Evolutionary conservation across 2,797 vertebrate genomes (phyloP).

Genomic region (Zalophus californianus): DNA sequence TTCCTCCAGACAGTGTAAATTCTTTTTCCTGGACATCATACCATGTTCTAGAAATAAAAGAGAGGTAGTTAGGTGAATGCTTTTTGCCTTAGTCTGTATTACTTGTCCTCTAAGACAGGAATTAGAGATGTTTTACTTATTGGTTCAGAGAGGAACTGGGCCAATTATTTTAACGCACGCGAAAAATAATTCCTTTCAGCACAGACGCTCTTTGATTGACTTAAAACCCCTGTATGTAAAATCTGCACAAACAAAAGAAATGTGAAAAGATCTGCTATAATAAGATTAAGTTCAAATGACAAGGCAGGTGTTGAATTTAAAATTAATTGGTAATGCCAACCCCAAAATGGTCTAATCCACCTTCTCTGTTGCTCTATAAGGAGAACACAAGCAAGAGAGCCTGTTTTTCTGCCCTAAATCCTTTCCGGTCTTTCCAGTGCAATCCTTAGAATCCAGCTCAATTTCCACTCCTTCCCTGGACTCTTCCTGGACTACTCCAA

Average conservation of each 20-base stretch:
- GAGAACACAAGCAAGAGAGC: not conserved
- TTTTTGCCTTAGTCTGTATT: not conserved
- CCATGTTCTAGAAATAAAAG: conserved; percentile 4
- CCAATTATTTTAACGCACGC: conserved; percentile 45
- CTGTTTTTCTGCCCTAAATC: not conserved
- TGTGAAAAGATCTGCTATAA: conserved; percentile 52
- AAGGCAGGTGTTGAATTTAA: conserved; percentile 69
- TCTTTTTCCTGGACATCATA: conserved; percentile 24
- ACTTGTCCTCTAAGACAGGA: conserved; percentile 24
- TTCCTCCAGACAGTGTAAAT: conserved; percentile 18
- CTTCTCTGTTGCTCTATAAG: not conserved
- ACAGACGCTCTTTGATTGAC: conserved; percentile 66
- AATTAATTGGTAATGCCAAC: conserved; percentile 57
- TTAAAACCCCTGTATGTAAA: conserved; percentile 61
- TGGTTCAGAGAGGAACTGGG: conserved; percentile 38
- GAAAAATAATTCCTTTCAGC: conserved; percentile 69
- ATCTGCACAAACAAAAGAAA: conserved; percentile 74
- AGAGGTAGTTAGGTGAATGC: not conserved
- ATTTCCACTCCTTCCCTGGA: not conserved
- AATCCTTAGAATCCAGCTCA: not conserved
- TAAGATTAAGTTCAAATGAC: conserved; percentile 69
- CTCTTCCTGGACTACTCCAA: not conserved
- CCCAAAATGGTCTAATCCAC: conserved; percentile 39
- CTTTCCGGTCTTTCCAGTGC: not conserved
- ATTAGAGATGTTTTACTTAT: conserved; percentile 45